Conservation (phyloP, 2,888 invertebrate genomes). For the Drosophila limbata region DNA sequence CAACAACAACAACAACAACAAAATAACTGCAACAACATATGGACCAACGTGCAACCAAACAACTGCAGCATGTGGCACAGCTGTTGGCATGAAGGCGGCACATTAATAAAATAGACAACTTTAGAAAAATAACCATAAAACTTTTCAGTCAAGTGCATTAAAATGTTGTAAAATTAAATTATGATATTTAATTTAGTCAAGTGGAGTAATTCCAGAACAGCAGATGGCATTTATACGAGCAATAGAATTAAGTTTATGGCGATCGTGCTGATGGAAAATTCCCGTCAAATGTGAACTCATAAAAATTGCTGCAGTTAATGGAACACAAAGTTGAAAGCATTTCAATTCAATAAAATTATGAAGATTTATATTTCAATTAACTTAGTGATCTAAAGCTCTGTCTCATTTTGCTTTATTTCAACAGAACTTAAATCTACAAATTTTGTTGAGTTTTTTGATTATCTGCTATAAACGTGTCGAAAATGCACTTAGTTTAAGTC, state of each 20-base stretch:
- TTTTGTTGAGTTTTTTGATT: background rate
- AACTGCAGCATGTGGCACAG: constrained; percentile 66
- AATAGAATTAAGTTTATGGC: constrained; percentile 59
- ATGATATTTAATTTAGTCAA: constrained; percentile 73
- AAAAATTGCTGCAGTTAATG: constrained; percentile 21
- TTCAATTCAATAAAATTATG: constrained; percentile 7
- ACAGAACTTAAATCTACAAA: too few relatives aligned
- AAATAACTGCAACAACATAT: constrained; percentile 27
- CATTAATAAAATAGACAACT: constrained; percentile 59
- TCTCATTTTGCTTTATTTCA: too few relatives aligned
- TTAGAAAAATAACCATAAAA: constrained; percentile 20
- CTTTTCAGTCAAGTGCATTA: constrained; percentile 68
- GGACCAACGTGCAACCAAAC: constrained; percentile 39
- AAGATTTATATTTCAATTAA: constrained; percentile 3
- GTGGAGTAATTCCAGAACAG: constrained; percentile 42
- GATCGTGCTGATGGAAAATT: constrained; percentile 41
- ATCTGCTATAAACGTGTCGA: background rate
- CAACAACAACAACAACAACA: constrained; percentile 28
- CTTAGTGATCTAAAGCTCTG: background rate
- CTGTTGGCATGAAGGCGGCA: constrained; percentile 28
- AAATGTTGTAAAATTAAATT: constrained; percentile 66
- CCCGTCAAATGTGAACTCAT: constrained; percentile 9
- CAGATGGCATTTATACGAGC: constrained; percentile 63
- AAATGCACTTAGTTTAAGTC: constrained; percentile 7
- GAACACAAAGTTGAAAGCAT: constrained; percentile 13